Evolutionary conservation across 2,113 vertebrate species (phyloP), one percentile per base, ranked within the genome.

Genomic region (Corythaeola cristata): DNA sequence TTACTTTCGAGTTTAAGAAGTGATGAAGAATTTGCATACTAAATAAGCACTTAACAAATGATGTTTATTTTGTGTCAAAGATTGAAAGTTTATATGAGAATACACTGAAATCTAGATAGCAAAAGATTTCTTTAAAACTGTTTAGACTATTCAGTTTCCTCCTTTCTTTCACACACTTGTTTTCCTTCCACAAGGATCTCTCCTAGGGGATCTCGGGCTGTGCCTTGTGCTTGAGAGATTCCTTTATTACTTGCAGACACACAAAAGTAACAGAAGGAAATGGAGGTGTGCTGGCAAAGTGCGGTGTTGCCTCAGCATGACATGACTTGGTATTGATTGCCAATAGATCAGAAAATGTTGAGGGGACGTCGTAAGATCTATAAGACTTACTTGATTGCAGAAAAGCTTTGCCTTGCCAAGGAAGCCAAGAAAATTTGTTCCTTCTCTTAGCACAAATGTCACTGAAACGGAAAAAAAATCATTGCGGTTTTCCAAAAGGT

Each of bases 61-160:
- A 76, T 96, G 86, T 95, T 88, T 94, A 95, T 95, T 94, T 95
- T 96, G 24, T 93, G 60, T 90, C 62, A 91, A 75, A 92, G 84
- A 69, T 62, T 85, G 41, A 79, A 93, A 92, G 5, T 89, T 92
- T 92, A 81, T 96, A n/a, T 82, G 56, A 88, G 68, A 83, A 87
- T 93, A 95, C 94, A 96, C 94, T 97, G 96, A 95, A 96, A 93
- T 91, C 89, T 91, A 97, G 89, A 88, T 94, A 97, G 88, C 28
- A 82, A 62, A 89, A 89, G 3, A 28, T 68, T 78, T 78, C 77
- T 88, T 83, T 78, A 56, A 71, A 76, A 16, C n/a, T 44, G 4
- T 87, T 72, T 78, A 81, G 64, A 81, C 44, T 8, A 26, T 84
- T 87, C 32, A 21, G 8, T 89, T 97, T 82, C 76, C n/a, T 94